Percentiles rank a stretch among this genome's conserved stretches.
Conservation (phyloP, 2,113 vertebrate species). For the Falcunculus frontatus region DNA sequence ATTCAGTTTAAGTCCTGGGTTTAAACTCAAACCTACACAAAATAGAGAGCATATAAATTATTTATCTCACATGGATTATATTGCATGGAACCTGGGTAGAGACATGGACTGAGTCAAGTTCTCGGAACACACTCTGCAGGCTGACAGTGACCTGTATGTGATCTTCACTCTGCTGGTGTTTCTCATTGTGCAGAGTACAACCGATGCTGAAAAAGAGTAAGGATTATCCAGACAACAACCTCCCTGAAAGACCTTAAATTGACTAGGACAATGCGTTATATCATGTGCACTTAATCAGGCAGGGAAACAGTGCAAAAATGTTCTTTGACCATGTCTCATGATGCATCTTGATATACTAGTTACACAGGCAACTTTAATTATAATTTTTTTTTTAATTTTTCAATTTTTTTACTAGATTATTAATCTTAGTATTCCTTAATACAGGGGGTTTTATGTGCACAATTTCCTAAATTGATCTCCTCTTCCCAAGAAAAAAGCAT, state of each 20-base stretch:
- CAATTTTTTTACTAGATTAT: not conserved
- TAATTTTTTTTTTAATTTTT: not conserved
- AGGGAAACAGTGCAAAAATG: not conserved
- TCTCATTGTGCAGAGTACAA: not conserved
- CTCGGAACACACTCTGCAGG: not conserved
- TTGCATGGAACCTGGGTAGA: not conserved
- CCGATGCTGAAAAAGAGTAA: not conserved
- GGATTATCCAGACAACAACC: not conserved
- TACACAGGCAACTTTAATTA: not conserved
- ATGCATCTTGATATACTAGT: not conserved
- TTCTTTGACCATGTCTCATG: not conserved
- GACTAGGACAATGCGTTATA: not conserved
- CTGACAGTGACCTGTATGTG: not conserved
- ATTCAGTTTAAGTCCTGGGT: not conserved
- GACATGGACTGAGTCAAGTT: not conserved
- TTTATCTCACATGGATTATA: not conserved
- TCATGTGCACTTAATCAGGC: not conserved
- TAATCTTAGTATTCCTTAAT: not conserved
- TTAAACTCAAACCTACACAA: not conserved
- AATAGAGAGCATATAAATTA: not conserved
- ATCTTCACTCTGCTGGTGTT: not conserved
- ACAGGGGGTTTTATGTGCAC: not conserved
- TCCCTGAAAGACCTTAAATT: not conserved
- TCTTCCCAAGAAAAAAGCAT: not conserved
- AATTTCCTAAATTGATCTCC: not conserved